Evolutionary conservation across 2,797 vertebrate species (phyloP), one percentile per base, ranked within the genome.

Genomic region (Pangasius larnaudii): DNA sequence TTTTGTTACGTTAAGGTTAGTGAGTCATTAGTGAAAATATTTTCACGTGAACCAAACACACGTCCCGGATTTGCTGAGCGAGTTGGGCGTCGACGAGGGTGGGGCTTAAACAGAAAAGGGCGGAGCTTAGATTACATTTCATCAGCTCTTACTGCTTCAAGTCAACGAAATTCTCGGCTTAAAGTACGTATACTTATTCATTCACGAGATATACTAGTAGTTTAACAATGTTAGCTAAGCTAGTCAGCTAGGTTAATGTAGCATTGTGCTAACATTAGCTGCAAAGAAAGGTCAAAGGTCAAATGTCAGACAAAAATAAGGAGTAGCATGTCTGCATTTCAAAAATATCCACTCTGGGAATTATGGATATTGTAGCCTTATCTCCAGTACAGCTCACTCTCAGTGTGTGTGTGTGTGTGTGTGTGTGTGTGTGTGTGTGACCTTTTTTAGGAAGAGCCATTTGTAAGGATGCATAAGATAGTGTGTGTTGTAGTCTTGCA

Each of bases 221-320:
- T 13, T 30, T 30, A 51, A 16, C 24, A 49, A 33, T 1, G 51
- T 78, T 56, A 9, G 51, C 51, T 33, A 39, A 36, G 33, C 51
- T 24, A 24, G 9, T 36, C n/a, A 56, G 49, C 77, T 79, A 11
- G 22, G 30, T 36, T 79, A 33, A 58, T 56, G 30, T 22, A 36
- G 77, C 30, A 33, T 22, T 79, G 30, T 33, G 30, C 51, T 58
- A 79, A 58, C 30, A 11, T 33, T 36, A 79, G 80, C 88, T 92
- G 92, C 90, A 93, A 42, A 93, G 81, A 87, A 91, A 79, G 46
- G 94, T 93, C 92, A 93, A 67, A 74, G 61, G 93, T 93, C 93
- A 93, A 65, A 72, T 59, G 93, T 93, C 93, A 33, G 13, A 19
- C 30, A 59, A 14, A 24, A 30, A 42, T 27, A 39, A 39, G 65